Evolutionary conservation across 2,113 vertebrate species (phyloP), one percentile per base, ranked within the genome.

Genomic region (Pygoscelis adeliae): DNA sequence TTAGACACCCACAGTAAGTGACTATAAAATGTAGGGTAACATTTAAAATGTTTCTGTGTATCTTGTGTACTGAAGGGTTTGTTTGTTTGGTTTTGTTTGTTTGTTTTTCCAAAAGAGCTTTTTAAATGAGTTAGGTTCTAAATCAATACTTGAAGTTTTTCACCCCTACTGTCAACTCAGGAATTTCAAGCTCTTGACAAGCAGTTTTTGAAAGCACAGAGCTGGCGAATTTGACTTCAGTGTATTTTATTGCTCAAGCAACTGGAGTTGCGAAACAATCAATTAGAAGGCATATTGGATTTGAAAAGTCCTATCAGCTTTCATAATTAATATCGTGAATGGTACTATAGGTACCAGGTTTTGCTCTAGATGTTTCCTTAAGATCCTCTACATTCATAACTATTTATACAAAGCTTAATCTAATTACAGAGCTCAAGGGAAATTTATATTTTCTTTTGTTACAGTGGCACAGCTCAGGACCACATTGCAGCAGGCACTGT

Each of bases 371-470:
- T 71, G 23, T 67, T 83, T 93, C 29, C 42, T 76, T 62, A 44
- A 49, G 53, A 63, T 81, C 49, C 23, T 84, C 42, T 53, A 22
- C 67, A 71, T 88, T 88, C 95, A 38, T 22, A 94, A 79, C 23
- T 38, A 74, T 92, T 58, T 83, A 78, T 88, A 92, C 53, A 93
- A 92, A 81, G 56, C 26, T 87, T 63, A 93, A 84, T 82, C 96
- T 96, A 97, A 97, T 97, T 95, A 95, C 85, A 91, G 66, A 73
- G 47, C 93, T 96, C 93, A 70, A 91, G 82, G 82, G 92, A 97
- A 96, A 89, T 93, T 52, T 18, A 4, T 61, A 10, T 80, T 86
- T 74, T 40, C 52, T 55, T 83, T 74, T 61, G 56, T 80, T 83
- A 46, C 3, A 2, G 46, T 32, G 72, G 62, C 66, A 70, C 36